Conservation (phyloP, 2,797 vertebrate species). For the Rhinatrema bivittatum region DNA sequence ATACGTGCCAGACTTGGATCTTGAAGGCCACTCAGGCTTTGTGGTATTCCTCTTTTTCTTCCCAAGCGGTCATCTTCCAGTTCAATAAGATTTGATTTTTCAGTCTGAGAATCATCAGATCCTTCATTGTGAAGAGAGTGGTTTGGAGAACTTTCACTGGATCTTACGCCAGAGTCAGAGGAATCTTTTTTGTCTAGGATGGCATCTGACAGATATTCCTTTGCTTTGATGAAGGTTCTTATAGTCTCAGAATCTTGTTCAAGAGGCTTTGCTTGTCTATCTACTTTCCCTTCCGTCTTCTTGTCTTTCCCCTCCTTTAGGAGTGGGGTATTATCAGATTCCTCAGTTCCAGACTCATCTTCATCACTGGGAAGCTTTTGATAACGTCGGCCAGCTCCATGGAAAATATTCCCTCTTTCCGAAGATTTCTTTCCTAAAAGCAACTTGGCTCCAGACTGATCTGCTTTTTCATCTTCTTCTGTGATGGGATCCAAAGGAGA, state of each 20-base stretch:
- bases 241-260: slow-evolving; percentile 48
- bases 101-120: slow-evolving; percentile 74
- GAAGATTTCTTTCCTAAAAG: slow-evolving; percentile 66
- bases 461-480: slow-evolving; percentile 89
- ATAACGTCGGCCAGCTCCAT: slow-evolving; percentile 76
- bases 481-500: slow-evolving; percentile 88
- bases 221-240: slow-evolving; percentile 75
- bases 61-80: slow-evolving; percentile 69
- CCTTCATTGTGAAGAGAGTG: slow-evolving; percentile 91
- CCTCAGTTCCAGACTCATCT: slow-evolving; percentile 83
- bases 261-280: slow-evolving; percentile 50
- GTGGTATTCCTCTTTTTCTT: slow-evolving; percentile 69
- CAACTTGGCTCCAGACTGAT: slow-evolving; percentile 76
- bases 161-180: slow-evolving; percentile 87
- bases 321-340: slow-evolving; percentile 82
- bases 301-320: slow-evolving; percentile 70
- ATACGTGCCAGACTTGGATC: slow-evolving; percentile 79
- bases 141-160: slow-evolving; percentile 89
- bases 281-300: slow-evolving; percentile 52
- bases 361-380: slow-evolving; percentile 93
- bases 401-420: slow-evolving; percentile 77
- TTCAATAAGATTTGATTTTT: slow-evolving; percentile 82
- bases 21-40: slow-evolving; percentile 80
- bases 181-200: slow-evolving; percentile 95
- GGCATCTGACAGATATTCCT: slow-evolving; percentile 85